Percentiles rank a stretch among this genome's conserved stretches.
phyloP scores from a whole-genome alignment of 2,113 vertebrate species.

The Ancistrus triradiatus region DNA sequence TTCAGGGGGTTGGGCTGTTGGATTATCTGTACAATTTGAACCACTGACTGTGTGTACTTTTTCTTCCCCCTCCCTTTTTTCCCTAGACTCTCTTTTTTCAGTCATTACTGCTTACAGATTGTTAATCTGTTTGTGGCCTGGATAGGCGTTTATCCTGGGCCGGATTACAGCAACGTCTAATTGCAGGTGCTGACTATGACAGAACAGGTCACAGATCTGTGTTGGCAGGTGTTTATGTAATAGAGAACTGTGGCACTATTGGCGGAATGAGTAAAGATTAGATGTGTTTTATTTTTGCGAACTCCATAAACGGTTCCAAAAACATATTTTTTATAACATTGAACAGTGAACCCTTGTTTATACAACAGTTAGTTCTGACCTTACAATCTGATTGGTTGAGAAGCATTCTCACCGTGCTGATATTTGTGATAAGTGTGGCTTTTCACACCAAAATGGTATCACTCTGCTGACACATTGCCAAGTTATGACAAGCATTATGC shows the following conservation, averaged over 20 bases:
- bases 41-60: slow-evolving; percentile 78
- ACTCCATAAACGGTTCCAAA: too few relatives aligned
- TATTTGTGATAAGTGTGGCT: too few relatives aligned
- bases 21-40: slow-evolving; percentile 85
- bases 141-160: slow-evolving; percentile 78
- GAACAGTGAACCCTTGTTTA: too few relatives aligned
- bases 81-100: slow-evolving; percentile 11
- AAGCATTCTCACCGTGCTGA: too few relatives aligned
- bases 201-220: slow-evolving; percentile 73
- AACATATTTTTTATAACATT: too few relatives aligned
- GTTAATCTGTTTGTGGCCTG: slow-evolving; percentile 97
- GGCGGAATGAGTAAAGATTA: neutral
- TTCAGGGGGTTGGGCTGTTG: slow-evolving; percentile 69
- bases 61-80: slow-evolving; percentile 61
- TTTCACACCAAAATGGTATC: too few relatives aligned
- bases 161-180: slow-evolving; percentile 85
- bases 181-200: slow-evolving; percentile 71
- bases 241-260: neutral
- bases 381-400: too few relatives aligned
- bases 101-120: slow-evolving; percentile 76
- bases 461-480: too few relatives aligned
- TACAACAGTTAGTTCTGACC: too few relatives aligned
- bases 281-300: neutral
- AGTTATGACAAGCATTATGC: too few relatives aligned
- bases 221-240: slow-evolving; percentile 43